Evolutionary conservation across 2,113 vertebrate genomes (phyloP), one percentile per base, ranked within the genome.

Genomic region (Vulpes ferrilata): DNA sequence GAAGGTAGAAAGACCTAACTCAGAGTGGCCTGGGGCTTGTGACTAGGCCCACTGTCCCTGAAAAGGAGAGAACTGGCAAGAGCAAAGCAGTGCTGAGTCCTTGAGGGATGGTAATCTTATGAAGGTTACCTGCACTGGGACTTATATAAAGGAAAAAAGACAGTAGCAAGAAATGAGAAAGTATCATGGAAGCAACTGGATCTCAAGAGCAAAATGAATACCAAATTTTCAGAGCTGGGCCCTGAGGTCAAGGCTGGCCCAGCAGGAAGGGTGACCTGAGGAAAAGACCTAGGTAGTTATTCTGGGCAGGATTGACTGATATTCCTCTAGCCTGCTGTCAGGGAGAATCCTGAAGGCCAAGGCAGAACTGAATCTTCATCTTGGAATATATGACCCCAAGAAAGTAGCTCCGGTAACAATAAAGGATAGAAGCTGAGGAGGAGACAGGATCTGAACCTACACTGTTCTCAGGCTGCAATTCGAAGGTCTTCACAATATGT

Each of bases 391-490:
- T 62, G 38, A 79, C 12, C 15, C 1, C 13, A 48, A 80, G 17
- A 48, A 67, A 67, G 43, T 79, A 83, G 27, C 2, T 80, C 11
- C 13, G 80, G 35, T 84, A 30, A 73, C 59, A n/a, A 15, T 35
- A 19, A 90, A 87, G 32, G 59, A 85, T 1, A 51, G 84, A 82
- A 32, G 35, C 25, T 53, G 60, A 78, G 38, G 48, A 60, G 10
- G 12, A 81, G n/a, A n/a, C 30, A 76, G 30, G 32, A 43, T 55
- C 51, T 82, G 7, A 65, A 10, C 1, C 16, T 19, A 84, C 7
- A 82, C 82, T 94, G 30, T 86, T 89, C 55, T 91, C 81, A 76
- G 55, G 25, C 81, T 85, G n/a, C 6, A 57, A 64, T 82, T 79
- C 23, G 71, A 78, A 86, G 4, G 27, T 25, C 20, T 96, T 62